Evolutionary conservation across 2,888 invertebrate species (phyloP), one percentile per base, ranked within the genome.

Genomic region (Agrochola circellaris): DNA sequence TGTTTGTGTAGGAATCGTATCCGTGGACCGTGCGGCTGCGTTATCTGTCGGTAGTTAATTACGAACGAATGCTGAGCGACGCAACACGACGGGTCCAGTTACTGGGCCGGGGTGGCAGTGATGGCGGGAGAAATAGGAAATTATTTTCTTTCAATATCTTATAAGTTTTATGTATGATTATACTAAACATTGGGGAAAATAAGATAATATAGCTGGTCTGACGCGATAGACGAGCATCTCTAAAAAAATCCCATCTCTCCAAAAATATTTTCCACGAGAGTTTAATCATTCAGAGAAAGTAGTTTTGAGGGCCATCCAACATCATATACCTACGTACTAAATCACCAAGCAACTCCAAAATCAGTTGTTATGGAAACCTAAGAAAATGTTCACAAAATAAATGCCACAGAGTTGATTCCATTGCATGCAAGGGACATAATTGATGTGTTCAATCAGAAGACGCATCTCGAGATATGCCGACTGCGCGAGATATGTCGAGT

Each of bases 31-130:
- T 45, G 83, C 51, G 26, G 77, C 67, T 48, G 69, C 67, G 79
- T 60, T 80, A 83, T 88, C 89, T 81, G 73, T 72, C 79, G 56
- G 65, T 81, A 78, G 84, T 82, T 89, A 86, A 89, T 88, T 89
- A 88, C 77, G 64, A 61, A 75, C 76, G 74, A 87, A 83, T 79
- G 75, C 73, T 64, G 75, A 61, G 71, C 74, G 74, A 77, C 75
- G 76, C 61, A 48, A 70, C 62, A 71, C 38, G 68, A 61, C 51
- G 73, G 70, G 38, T 82, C 79, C 61, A 20, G 88, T 87, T 81
- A 77, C 84, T 17, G 30, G 69, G 75, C 4, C 9, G 17, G 6
- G 70, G 84, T 48, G 48, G 0, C 65, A 79, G 45, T 84, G 67
- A 20, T 9, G 34, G 78, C 81, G 81, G 56, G 15, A 34, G 13